Conservation (phyloP, 2,113 vertebrate species). For the Calidris pygmaea region DNA sequence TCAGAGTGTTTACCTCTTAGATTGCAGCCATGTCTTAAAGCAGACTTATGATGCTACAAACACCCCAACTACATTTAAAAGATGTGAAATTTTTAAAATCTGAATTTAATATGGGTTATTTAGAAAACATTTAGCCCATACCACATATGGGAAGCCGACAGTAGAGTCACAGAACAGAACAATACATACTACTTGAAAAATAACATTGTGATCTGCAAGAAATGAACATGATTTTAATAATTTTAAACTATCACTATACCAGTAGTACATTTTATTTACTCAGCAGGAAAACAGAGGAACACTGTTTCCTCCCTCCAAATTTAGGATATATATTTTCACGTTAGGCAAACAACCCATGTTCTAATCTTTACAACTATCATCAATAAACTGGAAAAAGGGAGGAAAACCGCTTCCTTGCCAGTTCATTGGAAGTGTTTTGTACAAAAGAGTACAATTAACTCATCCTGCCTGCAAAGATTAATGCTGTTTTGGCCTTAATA, state of each 20-base stretch:
- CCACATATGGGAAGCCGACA: neutral
- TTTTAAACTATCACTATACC: neutral
- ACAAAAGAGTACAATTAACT: neutral
- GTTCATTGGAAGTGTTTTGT: accelerated
- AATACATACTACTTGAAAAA: neutral
- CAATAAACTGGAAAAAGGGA: neutral
- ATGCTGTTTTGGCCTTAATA: accelerated
- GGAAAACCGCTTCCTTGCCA: neutral
- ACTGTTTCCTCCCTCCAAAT: neutral
- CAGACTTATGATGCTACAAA: accelerated
- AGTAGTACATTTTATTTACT: neutral
- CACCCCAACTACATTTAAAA: neutral
- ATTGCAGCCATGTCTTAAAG: neutral
- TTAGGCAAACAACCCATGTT: accelerated
- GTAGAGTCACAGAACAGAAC: neutral
- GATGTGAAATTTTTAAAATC: neutral
- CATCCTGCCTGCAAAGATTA: accelerated
- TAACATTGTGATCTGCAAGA: neutral
- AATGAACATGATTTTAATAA: neutral
- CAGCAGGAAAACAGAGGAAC: neutral
- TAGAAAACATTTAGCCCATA: accelerated
- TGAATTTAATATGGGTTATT: neutral
- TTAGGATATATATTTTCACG: accelerated
- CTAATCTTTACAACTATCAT: accelerated
- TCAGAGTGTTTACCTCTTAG: neutral